Evolutionary conservation across 2,888 invertebrate genomes (phyloP).

Genomic region (Ectropis crepuscularia): DNA sequence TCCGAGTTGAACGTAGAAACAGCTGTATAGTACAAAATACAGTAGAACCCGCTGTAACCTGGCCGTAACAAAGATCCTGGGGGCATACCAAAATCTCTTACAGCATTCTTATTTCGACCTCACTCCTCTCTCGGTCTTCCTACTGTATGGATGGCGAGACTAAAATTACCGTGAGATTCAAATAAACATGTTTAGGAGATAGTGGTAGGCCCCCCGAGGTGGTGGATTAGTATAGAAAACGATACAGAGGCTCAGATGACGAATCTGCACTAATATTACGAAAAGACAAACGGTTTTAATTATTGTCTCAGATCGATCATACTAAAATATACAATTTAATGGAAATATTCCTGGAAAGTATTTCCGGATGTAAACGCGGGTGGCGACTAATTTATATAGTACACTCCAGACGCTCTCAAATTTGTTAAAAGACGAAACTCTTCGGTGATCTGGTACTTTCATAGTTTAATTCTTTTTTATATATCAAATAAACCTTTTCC

Average conservation of each 20-base stretch:
- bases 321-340: constrained; percentile 3
- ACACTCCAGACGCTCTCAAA: constrained; percentile 46
- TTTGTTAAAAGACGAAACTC: constrained; percentile 55
- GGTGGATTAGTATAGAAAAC: constrained; percentile 57
- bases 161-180: not conserved
- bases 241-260: constrained; percentile 44
- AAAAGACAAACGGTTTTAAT: constrained; percentile 8
- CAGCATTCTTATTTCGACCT: not conserved
- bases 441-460: constrained; percentile 79
- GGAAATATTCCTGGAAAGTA: constrained; percentile 3
- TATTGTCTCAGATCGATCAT: constrained; percentile 11
- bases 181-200: not conserved
- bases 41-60: constrained; percentile 65
- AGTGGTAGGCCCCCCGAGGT: constrained; percentile 48
- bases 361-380: not conserved
- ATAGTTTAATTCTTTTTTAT: constrained; percentile 76
- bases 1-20: constrained; percentile 52
- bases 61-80: constrained; percentile 66
- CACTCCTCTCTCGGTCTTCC: not conserved
- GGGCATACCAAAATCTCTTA: constrained; percentile 5
- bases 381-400: constrained; percentile 17
- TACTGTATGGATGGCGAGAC: not conserved
- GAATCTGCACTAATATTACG: constrained; percentile 31
- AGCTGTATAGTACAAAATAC: constrained; percentile 62
- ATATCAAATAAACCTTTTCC: constrained; percentile 83